These are phyloP conservation scores for Diadumene lineata DNA, from an alignment of 92 coral and sea anemone genomes.

Conservation along the genomic window DNA sequence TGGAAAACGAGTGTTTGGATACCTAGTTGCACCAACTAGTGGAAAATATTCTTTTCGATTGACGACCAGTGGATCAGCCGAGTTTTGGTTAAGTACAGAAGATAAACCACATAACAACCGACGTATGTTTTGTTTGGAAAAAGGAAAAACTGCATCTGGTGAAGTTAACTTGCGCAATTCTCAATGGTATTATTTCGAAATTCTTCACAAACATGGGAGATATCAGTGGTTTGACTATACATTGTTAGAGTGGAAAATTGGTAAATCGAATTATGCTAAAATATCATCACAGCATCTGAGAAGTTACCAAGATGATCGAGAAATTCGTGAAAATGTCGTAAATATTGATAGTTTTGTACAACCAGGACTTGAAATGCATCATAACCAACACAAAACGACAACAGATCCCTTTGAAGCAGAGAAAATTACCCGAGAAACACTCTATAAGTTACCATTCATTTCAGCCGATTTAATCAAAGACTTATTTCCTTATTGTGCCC, in stretches of 20 bases:
- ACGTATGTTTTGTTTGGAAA: conserved; percentile 16
- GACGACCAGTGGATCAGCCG: conserved; percentile 64
- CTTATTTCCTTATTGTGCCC: conserved; percentile 57
- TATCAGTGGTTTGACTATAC: conserved; percentile 16
- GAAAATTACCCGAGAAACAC: conserved; percentile 25
- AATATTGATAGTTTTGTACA: conserved; percentile 32
- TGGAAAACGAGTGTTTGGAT: conserved; percentile 92
- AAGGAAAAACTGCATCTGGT: not conserved
- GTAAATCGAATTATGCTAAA: conserved; percentile 3
- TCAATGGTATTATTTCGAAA: conserved; percentile 64
- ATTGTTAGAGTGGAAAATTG: conserved; percentile 58
- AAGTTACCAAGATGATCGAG: conserved; percentile 50
- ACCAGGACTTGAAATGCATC: conserved; percentile 39
- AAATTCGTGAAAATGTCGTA: conserved; percentile 32
- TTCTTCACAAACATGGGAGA: conserved; percentile 65
- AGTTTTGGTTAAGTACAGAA: conserved; percentile 81
- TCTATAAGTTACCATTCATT: conserved; percentile 65
- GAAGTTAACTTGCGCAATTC: not conserved
- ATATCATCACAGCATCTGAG: conserved; percentile 47
- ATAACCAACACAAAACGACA: conserved; percentile 10
- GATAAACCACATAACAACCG: conserved; percentile 48
- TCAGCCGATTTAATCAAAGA: conserved; percentile 29
- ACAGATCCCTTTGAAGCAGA: conserved; percentile 10
- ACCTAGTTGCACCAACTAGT: conserved; percentile 38
- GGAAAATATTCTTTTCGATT: conserved; percentile 55